Evolutionary conservation across 2,888 invertebrate genomes (phyloP), one percentile per base, ranked within the genome.

Genomic region (Isotomurus palustris): DNA sequence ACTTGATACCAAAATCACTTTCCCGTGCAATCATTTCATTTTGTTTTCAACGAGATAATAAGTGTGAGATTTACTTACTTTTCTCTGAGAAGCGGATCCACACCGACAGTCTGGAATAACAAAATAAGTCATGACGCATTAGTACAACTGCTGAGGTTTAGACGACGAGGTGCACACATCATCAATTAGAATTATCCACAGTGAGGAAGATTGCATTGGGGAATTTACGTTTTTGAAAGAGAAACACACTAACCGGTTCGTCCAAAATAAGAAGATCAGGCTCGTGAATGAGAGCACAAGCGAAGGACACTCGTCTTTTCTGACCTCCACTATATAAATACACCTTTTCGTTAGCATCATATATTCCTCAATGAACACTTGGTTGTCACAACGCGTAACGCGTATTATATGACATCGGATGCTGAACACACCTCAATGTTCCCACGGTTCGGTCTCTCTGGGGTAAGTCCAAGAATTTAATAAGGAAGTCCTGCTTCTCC

Each of bases 181-280:
- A 22, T 4, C 35, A 3, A 36, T 25, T 27, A 49, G 19, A 41
- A n/a, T 10, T 19, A 41, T 29, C 8, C 29, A n/a, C 32, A 48
- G 24, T 32, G 29, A 24, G 17, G 8, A 36, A 3, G 17, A 22
- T 36, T n/a, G 5, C 17, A 36, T 24, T 36, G 2, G 2, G n/a
- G 22, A 21, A 40, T 50, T 45, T 29, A 32, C 27, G 29, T 22
- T 10, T 19, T 27, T 48, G 5, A 32, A 44, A 21, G 1, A 12
- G 6, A 27, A 24, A 32, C 14, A 32, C 14, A 47, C 49, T 29
- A 56, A 60, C 60, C 47, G 92, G 92, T 76, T 93, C 92, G 75
- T 93, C 92, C 60, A 93, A 80, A 76, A 93, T 92, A 60, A 93
- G 78, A 10, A 77, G 66, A 45, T 75, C 73, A 2, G 77, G 77